Conservation (phyloP, 1,140 invertebrate species). For the Papilio polytes region DNA sequence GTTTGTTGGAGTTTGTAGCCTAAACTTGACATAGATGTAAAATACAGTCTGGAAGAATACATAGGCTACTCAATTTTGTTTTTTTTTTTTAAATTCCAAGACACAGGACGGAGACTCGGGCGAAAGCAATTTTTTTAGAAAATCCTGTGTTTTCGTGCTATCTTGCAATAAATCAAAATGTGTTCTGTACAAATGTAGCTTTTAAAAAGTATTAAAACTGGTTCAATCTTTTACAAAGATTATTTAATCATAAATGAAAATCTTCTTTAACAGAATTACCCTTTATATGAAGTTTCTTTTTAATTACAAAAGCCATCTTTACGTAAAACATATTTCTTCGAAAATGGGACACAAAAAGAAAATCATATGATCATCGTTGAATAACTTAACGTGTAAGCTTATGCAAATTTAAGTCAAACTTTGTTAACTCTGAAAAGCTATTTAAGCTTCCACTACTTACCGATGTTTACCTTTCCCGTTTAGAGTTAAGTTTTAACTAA, state of each 20-base stretch:
- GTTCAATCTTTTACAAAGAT: neutral
- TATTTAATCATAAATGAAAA: neutral
- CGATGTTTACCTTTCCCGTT: neutral
- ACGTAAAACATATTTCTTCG: neutral
- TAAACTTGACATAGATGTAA: no score
- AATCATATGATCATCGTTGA: neutral
- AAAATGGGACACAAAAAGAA: neutral
- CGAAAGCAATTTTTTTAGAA: neutral
- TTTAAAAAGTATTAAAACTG: no score
- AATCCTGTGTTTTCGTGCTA: neutral
- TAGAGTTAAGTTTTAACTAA: constrained; percentile 7
- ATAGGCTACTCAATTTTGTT: no score
- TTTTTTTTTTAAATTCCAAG: no score
- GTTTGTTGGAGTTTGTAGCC: neutral
- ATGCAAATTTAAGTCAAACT: constrained; percentile 3
- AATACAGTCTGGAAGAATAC: no score
- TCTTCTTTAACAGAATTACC: neutral
- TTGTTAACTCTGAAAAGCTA: constrained; percentile 6
- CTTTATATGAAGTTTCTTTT: neutral
- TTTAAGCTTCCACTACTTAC: neutral
- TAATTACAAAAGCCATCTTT: neutral
- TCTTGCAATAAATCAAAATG: neutral
- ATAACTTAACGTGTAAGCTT: neutral
- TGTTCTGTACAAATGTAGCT: no score
- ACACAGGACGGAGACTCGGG: no score